These are phyloP conservation scores for Gymnoscopelus braueri DNA, from an alignment of 2,797 vertebrate genomes.

Conservation along the genomic window DNA sequence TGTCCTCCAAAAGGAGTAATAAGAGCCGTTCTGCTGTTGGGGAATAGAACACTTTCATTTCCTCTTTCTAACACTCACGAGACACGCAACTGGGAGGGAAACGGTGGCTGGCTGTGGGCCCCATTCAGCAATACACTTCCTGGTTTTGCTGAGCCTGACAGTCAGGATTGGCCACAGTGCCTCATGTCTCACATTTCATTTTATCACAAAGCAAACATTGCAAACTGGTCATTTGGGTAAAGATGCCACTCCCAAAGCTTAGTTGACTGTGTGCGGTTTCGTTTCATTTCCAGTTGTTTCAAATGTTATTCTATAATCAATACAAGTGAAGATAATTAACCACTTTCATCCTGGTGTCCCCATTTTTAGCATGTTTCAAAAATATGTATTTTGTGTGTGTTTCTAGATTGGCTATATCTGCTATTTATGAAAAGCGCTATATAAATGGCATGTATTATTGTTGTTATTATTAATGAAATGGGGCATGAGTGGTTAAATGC, in stretches of 20 bases:
- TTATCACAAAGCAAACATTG: slow-evolving; percentile 70
- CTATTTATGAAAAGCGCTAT: too few species aligned
- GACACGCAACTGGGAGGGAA: slow-evolving; percentile 34
- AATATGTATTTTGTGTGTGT: too few species aligned
- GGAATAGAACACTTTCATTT: slow-evolving; percentile 71
- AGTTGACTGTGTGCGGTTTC: slow-evolving; percentile 28
- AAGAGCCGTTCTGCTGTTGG: slow-evolving; percentile 50
- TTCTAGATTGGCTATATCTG: too few species aligned
- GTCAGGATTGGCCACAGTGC: slow-evolving; percentile 59
- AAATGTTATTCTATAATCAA: slow-evolving; percentile 6
- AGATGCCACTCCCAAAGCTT: slow-evolving; percentile 46
- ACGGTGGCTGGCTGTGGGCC: slow-evolving; percentile 66
- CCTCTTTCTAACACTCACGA: slow-evolving; percentile 71
- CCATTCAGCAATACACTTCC: slow-evolving; percentile 73
- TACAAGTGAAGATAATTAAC: background rate
- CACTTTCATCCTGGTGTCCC: too few species aligned
- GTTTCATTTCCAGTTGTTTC: slow-evolving; percentile 20
- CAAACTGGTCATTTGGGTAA: slow-evolving; percentile 66
- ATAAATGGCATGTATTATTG: too few species aligned
- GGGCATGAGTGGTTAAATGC: too few species aligned
- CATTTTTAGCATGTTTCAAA: too few species aligned
- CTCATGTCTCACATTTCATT: slow-evolving; percentile 67
- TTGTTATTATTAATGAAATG: too few species aligned
- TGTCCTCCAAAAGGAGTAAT: slow-evolving; percentile 47
- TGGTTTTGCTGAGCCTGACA: slow-evolving; percentile 62